phyloP scores from a whole-genome alignment of 2,797 vertebrate genomes.

The Rhincodon typus region DNA sequence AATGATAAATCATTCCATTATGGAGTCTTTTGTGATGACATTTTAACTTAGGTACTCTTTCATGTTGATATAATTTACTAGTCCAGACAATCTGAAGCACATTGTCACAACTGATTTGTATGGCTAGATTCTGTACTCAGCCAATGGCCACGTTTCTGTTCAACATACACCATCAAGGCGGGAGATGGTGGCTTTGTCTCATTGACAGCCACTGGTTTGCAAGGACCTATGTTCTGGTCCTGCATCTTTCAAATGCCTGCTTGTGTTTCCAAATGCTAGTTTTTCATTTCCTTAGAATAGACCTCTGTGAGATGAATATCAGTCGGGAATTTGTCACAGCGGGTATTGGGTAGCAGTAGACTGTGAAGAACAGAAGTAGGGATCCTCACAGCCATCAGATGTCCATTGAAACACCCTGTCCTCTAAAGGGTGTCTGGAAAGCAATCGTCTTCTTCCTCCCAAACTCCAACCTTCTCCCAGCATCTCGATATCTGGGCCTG shows the following conservation, averaged over 20 bases:
- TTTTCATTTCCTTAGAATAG: too few species aligned
- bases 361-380: neutral
- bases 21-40: conserved; percentile 17
- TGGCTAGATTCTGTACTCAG: neutral
- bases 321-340: neutral
- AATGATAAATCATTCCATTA: conserved; percentile 27
- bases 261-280: neutral
- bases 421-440: too few species aligned
- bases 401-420: too few species aligned
- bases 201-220: neutral
- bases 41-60: neutral
- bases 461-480: neutral
- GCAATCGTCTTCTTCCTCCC: neutral
- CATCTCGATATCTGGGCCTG: too few species aligned
- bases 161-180: neutral
- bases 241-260: neutral
- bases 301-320: too few species aligned
- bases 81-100: conserved; percentile 15
- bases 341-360: neutral
- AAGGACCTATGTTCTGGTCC: neutral
- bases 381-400: too few species aligned
- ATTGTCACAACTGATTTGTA: conserved; percentile 19
- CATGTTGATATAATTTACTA: conserved; percentile 25
- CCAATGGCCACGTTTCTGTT: neutral
- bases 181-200: neutral